phyloP scores from a whole-genome alignment of 2,113 vertebrate species.

The Odocoileus hemionus region DNA sequence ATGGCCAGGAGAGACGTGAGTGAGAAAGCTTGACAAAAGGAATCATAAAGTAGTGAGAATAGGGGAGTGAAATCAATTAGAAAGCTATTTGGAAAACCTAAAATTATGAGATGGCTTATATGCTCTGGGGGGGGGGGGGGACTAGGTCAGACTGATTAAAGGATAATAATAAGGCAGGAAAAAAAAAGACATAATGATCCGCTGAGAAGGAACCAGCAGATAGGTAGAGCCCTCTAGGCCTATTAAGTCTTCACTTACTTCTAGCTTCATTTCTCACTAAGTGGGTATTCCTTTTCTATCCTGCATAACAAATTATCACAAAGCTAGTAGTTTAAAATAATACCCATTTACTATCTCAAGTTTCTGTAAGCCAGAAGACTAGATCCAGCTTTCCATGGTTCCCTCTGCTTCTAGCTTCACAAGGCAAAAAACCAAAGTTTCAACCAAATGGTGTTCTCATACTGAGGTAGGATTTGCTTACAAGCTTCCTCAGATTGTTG shows the following conservation, averaged over 20 bases:
- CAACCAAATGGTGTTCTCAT: not conserved
- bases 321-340: not conserved
- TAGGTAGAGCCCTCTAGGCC: accelerated
- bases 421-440: not conserved
- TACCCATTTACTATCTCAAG: not conserved
- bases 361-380: not conserved
- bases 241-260: not conserved
- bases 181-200: not conserved
- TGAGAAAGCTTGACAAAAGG: not conserved
- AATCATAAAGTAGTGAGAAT: not conserved
- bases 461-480: not conserved
- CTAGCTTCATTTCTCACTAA: not conserved
- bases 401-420: not conserved
- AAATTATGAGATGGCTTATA: not conserved
- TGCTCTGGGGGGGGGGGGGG: not conserved
- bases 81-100: not conserved
- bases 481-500: not conserved
- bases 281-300: not conserved
- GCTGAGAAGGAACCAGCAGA: not conserved
- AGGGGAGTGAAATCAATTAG: not conserved
- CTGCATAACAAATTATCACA: not conserved
- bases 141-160: not conserved
- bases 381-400: not conserved
- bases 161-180: not conserved
- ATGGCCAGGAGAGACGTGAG: not conserved